These are phyloP conservation scores for Rhabditoides inermis DNA, from an alignment of 2,888 invertebrate species.

Conservation along the genomic window DNA sequence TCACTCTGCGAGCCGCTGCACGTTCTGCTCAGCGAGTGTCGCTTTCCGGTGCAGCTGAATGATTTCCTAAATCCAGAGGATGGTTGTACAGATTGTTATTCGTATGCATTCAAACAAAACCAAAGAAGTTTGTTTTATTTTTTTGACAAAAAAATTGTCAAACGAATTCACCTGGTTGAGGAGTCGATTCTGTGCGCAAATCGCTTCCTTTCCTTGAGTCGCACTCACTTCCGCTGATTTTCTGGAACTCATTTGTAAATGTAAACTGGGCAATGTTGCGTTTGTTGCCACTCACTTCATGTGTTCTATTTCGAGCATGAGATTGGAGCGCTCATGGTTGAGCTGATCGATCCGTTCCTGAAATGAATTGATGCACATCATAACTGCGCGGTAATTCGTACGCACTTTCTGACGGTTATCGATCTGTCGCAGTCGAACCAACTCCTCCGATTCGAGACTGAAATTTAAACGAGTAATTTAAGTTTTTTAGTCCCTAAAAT, in stretches of 20 bases:
- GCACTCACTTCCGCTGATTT: background rate
- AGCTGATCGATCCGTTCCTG: slow-evolving; percentile 27
- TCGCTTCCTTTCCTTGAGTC: background rate
- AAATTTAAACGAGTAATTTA: background rate
- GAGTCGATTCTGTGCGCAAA: too few species aligned
- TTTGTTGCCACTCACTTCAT: slow-evolving; percentile 12
- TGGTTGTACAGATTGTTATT: too few species aligned
- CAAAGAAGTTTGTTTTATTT: too few species aligned
- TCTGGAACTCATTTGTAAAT: slow-evolving; percentile 5
- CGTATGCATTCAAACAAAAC: too few species aligned
- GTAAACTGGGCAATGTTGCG: slow-evolving; percentile 11
- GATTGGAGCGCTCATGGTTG: slow-evolving; percentile 23
- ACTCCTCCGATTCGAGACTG: slow-evolving; percentile 25
- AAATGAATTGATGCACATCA: too few species aligned
- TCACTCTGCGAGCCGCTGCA: too few species aligned
- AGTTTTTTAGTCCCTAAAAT: background rate
- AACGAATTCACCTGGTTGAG: too few species aligned
- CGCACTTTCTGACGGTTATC: slow-evolving; percentile 41
- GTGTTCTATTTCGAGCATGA: slow-evolving; percentile 24
- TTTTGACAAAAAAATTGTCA: too few species aligned
- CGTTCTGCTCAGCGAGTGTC: too few species aligned
- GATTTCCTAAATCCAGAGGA: too few species aligned
- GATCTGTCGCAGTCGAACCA: slow-evolving; percentile 29
- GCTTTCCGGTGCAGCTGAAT: too few species aligned
- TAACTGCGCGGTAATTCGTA: slow-evolving; percentile 18